Evolutionary conservation across 2,113 vertebrate genomes (phyloP).

Genomic region (Brachypteracias leptosomus): DNA sequence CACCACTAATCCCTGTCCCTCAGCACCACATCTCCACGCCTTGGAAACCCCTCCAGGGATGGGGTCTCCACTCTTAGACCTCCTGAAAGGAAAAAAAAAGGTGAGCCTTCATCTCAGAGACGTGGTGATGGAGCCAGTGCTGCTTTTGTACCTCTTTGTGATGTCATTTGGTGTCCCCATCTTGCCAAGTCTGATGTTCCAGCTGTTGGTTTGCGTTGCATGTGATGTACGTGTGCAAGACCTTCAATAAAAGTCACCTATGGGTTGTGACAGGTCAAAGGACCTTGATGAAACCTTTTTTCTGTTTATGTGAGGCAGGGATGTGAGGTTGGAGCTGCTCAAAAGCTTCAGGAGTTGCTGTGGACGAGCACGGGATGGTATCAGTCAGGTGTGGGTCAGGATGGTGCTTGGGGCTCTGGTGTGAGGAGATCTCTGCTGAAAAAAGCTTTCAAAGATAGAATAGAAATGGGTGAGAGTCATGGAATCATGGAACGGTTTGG

Average conservation of each 20-base stretch:
- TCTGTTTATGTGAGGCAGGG: not conserved
- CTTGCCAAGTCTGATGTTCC: not conserved
- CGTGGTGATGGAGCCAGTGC: not conserved
- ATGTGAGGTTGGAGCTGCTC: not conserved
- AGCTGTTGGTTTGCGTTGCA: not conserved
- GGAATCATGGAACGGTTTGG: not conserved
- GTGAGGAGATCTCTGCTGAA: not conserved
- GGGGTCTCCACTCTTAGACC: not conserved
- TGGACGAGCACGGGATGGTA: not conserved
- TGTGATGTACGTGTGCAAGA: not conserved
- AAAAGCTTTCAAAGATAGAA: fast-evolving
- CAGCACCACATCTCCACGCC: too few species aligned
- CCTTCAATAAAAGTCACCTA: not conserved
- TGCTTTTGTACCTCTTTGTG: not conserved
- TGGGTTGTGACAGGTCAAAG: fast-evolving
- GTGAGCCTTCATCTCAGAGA: not conserved
- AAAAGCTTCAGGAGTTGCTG: not conserved
- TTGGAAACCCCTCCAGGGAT: too few species aligned
- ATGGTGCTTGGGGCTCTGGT: not conserved
- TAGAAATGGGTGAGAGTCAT: not conserved
- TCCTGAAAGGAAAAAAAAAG: too few species aligned
- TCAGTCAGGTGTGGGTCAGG: not conserved
- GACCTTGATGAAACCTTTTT: not conserved
- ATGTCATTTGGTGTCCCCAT: not conserved
- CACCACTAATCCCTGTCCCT: too few species aligned